Conservation (phyloP, 2,888 invertebrate species). For the Escarpia spicata region DNA sequence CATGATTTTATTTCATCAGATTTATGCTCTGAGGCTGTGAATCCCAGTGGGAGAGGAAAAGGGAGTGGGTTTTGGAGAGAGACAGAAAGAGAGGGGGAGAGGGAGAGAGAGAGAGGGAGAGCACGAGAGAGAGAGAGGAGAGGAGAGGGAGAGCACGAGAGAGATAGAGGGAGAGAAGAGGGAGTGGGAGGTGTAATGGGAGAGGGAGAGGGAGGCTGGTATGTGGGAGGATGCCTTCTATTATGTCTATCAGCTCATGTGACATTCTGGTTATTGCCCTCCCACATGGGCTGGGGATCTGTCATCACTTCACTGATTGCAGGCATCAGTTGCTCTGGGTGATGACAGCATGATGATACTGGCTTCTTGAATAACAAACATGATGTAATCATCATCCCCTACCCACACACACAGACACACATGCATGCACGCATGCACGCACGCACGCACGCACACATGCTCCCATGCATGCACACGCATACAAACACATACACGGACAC, state of each 20-base stretch:
- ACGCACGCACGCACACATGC: too few species aligned
- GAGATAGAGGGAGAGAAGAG: too few species aligned
- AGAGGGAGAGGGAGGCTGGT: neutral
- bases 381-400: neutral
- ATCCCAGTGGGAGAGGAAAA: constrained; percentile 22
- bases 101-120: constrained; percentile 18
- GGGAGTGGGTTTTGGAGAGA: constrained; percentile 22
- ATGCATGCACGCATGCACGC: too few species aligned
- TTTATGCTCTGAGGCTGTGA: neutral
- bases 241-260: neutral
- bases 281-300: neutral
- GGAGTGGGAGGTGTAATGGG: too few species aligned
- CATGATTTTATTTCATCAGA: neutral
- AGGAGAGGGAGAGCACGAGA: neutral
- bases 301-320: neutral
- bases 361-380: neutral
- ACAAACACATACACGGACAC: too few species aligned
- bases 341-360: neutral
- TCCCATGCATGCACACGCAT: too few species aligned
- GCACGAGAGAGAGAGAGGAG: constrained; percentile 22
- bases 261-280: neutral
- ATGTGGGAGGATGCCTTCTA: neutral
- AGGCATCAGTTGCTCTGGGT: neutral
- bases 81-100: constrained; percentile 19
- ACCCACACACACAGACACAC: neutral